These are phyloP conservation scores for Zosterops borbonicus DNA, from an alignment of 2,113 vertebrate species.

Conservation along the genomic window DNA sequence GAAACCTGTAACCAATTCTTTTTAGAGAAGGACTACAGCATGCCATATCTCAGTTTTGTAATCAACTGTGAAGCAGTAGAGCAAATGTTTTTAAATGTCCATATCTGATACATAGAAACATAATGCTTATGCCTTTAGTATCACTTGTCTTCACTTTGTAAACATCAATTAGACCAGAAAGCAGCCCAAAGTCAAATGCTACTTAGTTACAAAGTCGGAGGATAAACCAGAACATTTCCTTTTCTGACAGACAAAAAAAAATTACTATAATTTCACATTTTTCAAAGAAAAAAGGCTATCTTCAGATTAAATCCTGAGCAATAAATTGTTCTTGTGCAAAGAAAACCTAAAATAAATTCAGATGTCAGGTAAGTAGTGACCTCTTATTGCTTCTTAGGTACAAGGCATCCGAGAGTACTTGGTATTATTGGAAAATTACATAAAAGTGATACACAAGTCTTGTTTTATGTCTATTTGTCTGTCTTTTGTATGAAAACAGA, in stretches of 20 bases:
- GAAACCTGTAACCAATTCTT: not conserved
- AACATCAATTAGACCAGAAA: not conserved
- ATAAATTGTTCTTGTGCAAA: not conserved
- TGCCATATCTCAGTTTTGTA: not conserved
- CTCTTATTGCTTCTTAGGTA: not conserved
- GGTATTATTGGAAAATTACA: not conserved
- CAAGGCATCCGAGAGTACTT: not conserved
- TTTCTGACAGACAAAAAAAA: not conserved
- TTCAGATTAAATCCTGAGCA: not conserved
- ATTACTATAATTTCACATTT: not conserved
- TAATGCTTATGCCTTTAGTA: not conserved
- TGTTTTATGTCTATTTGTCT: not conserved
- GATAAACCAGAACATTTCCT: not conserved
- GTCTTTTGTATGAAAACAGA: not conserved
- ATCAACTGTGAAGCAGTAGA: not conserved
- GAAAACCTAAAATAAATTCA: not conserved
- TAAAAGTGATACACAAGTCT: not conserved
- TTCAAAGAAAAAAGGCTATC: not conserved
- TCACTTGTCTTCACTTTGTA: slow-evolving; percentile 10
- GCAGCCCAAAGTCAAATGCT: not conserved
- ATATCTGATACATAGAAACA: not conserved
- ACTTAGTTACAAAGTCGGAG: slow-evolving; percentile 8
- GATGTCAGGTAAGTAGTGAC: not conserved
- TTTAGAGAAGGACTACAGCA: not conserved
- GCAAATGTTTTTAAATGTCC: not conserved